Conservation (phyloP, 2,888 invertebrate genomes). For the Drosophila birchii region DNA sequence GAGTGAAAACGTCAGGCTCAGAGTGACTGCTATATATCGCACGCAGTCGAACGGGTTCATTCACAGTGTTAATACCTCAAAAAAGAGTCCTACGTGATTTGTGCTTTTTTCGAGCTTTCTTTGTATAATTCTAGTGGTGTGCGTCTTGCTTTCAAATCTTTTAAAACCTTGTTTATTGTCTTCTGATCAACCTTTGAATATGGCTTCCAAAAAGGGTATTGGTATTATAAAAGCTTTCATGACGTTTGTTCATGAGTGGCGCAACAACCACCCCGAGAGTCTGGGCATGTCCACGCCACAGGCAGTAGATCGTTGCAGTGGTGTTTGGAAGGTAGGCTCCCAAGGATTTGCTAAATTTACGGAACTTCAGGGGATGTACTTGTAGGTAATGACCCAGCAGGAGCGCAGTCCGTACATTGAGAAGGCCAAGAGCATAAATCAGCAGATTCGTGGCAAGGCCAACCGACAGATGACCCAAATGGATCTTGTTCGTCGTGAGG, state of each 20-base stretch:
- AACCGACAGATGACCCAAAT: conserved; percentile 64
- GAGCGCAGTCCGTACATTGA: conserved; percentile 72
- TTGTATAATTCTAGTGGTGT: background rate
- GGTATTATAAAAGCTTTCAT: too few relatives aligned
- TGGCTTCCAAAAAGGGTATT: background rate
- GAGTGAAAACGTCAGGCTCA: background rate
- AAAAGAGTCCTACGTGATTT: background rate
- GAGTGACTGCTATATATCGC: background rate
- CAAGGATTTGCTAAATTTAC: background rate
- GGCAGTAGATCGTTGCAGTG: conserved; percentile 70
- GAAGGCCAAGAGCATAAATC: conserved; percentile 60
- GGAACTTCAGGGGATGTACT: accelerated
- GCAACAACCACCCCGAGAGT: conserved; percentile 42
- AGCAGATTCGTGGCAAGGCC: conserved; percentile 16
- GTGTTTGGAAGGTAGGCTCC: conserved; percentile 74
- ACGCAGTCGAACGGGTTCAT: background rate
- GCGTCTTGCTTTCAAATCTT: background rate
- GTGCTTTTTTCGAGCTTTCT: background rate
- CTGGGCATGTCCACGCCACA: conserved; percentile 39
- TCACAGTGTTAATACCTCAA: background rate
- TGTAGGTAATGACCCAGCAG: conserved; percentile 71
- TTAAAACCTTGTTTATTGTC: background rate
- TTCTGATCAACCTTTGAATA: background rate
- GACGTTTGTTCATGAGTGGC: conserved; percentile 68
- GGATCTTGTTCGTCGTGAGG: conserved; percentile 62